phyloP scores from a whole-genome alignment of 2,888 invertebrate genomes.

The Dolichomitus sp. region DNA sequence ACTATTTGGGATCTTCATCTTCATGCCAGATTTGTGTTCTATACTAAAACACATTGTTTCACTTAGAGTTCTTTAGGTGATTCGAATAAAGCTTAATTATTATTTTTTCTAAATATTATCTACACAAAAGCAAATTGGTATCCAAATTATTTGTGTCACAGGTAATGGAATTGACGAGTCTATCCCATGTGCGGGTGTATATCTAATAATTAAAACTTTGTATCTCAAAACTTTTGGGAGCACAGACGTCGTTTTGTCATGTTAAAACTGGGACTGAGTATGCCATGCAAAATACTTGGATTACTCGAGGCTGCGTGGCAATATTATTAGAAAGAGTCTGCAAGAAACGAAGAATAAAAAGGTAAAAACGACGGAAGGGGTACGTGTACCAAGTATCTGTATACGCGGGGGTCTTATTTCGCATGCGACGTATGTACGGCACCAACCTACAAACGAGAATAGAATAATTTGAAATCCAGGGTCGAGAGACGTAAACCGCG shows the following conservation, averaged over 20 bases:
- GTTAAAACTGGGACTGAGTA: background rate
- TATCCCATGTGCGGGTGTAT: background rate
- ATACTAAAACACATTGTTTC: slow-evolving; percentile 58
- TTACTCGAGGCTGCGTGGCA: slow-evolving; percentile 6
- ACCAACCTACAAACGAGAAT: slow-evolving; percentile 64
- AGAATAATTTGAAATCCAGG: slow-evolving; percentile 60
- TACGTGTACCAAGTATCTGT: background rate
- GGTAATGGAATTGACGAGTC: background rate
- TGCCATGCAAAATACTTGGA: background rate
- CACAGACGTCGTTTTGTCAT: background rate
- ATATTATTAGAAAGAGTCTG: slow-evolving; percentile 25
- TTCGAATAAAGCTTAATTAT: background rate
- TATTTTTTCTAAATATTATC: background rate
- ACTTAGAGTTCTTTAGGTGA: background rate
- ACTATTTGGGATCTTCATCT: slow-evolving; percentile 85
- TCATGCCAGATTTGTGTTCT: slow-evolving; percentile 79
- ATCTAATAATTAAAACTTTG: background rate
- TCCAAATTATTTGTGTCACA: background rate
- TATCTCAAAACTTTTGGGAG: background rate
- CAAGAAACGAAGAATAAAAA: slow-evolving; percentile 7
- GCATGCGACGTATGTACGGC: slow-evolving; percentile 58
- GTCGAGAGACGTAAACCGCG: slow-evolving; percentile 43
- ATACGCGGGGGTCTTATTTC: slow-evolving; percentile 33
- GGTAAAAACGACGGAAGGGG: background rate
- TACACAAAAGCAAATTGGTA: background rate